Conservation (phyloP, 1,140 invertebrate genomes). For the Rhysida immarginata region DNA sequence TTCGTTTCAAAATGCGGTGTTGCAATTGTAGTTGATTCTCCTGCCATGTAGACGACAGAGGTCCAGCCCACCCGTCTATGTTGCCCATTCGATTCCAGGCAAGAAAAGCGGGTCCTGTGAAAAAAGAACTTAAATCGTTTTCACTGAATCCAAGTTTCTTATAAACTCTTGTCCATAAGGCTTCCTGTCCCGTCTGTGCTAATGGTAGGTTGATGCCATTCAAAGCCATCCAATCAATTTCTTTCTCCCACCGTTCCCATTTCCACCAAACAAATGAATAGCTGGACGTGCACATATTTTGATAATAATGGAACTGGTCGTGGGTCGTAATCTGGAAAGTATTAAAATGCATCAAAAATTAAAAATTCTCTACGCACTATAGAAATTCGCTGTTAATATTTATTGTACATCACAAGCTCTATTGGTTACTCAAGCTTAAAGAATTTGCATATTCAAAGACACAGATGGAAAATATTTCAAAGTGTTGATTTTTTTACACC, state of each 20-base stretch:
- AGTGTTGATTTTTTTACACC: too few relatives aligned
- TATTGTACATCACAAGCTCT: too few relatives aligned
- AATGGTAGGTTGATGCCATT: slow-evolving; percentile 81
- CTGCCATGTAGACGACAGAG: slow-evolving; percentile 54
- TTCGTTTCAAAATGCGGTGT: slow-evolving; percentile 52
- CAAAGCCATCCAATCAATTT: slow-evolving; percentile 93
- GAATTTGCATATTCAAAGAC: too few relatives aligned
- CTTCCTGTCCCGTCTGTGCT: slow-evolving; percentile 77
- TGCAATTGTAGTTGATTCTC: slow-evolving; percentile 49
- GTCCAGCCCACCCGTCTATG: slow-evolving; percentile 72
- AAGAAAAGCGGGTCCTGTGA: slow-evolving; percentile 86
- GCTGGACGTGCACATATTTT: slow-evolving; percentile 83
- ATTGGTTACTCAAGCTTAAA: too few relatives aligned
- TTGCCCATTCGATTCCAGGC: slow-evolving; percentile 94
- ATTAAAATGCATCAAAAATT: too few relatives aligned
- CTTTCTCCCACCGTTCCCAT: slow-evolving; percentile 60
- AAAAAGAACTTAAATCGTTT: slow-evolving; percentile 61
- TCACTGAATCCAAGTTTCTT: slow-evolving; percentile 50
- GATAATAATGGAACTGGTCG: slow-evolving; percentile 73
- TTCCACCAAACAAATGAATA: slow-evolving; percentile 88
- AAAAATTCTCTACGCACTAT: too few relatives aligned
- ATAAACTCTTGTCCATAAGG: slow-evolving; percentile 65
- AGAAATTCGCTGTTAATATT: too few relatives aligned
- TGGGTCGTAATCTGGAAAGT: neutral
- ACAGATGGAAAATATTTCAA: too few relatives aligned